A percentile compares a stretch with the other conserved stretches of the same genome.
Conservation (phyloP, 2,797 vertebrate species). For the Delichon dasypus region DNA sequence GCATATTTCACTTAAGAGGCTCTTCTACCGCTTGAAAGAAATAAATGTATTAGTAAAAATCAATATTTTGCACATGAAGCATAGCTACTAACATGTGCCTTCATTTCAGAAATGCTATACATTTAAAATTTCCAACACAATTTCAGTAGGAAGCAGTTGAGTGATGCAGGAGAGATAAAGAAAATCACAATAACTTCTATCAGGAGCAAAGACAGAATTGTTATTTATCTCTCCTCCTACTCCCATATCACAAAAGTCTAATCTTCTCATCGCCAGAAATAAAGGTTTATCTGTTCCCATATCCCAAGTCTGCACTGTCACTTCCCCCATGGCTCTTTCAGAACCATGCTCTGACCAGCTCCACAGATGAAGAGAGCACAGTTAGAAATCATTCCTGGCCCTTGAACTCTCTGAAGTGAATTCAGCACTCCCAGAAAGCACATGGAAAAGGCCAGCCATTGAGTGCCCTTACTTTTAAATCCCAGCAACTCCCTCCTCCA, state of each 20-base stretch:
- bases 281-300: not conserved
- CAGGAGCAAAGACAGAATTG: not conserved
- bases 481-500: not conserved
- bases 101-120: not conserved
- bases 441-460: rapidly evolving
- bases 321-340: not conserved
- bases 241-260: not conserved
- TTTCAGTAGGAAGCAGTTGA: not conserved
- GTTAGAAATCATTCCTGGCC: not conserved
- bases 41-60: not conserved
- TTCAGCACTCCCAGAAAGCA: not conserved
- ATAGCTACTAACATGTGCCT: not conserved
- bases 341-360: not conserved
- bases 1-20: not conserved
- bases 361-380: rapidly evolving
- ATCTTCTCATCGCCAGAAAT: not conserved
- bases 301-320: not conserved
- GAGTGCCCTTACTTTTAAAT: not conserved
- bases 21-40: not conserved
- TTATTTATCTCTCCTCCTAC: not conserved
- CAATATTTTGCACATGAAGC: not conserved
- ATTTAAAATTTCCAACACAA: not conserved
- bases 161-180: not conserved
- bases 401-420: not conserved
- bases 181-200: not conserved